Evolutionary conservation across 92 coral and sea anemone species (phyloP).

Genomic region (Virgularia gustaviana): DNA sequence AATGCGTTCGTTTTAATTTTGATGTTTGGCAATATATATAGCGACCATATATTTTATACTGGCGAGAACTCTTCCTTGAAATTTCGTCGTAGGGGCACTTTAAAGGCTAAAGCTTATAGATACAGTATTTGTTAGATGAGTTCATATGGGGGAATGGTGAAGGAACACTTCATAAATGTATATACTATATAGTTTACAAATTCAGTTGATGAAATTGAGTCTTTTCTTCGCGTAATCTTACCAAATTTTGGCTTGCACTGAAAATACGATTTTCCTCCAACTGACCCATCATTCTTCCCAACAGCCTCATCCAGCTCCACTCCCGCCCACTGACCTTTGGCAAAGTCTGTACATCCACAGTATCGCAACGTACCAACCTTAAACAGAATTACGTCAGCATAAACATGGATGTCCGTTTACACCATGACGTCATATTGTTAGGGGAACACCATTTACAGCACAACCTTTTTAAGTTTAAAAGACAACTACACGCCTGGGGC

Average conservation of each 20-base stretch:
- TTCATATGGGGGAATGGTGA: background rate
- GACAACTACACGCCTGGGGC: no score
- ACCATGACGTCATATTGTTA: background rate
- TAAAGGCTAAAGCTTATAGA: no score
- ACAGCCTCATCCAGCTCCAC: conserved; percentile 76
- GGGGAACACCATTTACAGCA: no score
- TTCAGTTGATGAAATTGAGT: background rate
- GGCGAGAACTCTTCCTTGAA: no score
- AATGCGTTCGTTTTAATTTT: no score
- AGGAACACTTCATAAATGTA: background rate
- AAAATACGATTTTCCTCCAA: conserved; percentile 70
- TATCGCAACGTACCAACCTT: conserved; percentile 80
- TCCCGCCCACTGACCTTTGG: conserved; percentile 99
- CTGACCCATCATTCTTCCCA: conserved; percentile 94
- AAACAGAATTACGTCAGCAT: background rate
- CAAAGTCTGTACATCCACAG: conserved; percentile 93
- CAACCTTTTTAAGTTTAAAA: no score
- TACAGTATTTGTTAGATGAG: no score
- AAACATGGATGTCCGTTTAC: background rate
- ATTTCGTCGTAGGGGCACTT: no score
- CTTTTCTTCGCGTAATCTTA: conserved; percentile 16
- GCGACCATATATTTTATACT: no score
- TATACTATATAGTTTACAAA: background rate
- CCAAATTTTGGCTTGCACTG: conserved; percentile 79
- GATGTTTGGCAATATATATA: no score